phyloP scores from a whole-genome alignment of 1,140 invertebrate genomes.

The Temnothorax longispinosus region DNA sequence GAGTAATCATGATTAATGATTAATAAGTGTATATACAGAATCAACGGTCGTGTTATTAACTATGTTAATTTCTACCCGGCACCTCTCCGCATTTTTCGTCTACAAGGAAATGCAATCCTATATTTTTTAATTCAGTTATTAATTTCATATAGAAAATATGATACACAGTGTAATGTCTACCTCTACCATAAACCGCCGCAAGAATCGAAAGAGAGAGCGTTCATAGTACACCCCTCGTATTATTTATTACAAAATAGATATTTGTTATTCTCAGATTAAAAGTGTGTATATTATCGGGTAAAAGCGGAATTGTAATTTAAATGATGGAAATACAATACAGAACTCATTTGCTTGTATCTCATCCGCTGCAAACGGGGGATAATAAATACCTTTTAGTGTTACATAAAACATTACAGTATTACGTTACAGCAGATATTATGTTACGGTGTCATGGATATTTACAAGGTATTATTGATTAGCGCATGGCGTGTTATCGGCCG shows the following conservation, averaged over 20 bases:
- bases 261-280: constrained; percentile 43
- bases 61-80: constrained; percentile 36
- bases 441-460: constrained; percentile 51
- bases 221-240: not conserved
- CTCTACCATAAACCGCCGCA: not conserved
- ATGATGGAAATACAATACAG: constrained; percentile 10
- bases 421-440: constrained; percentile 19
- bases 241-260: constrained; percentile 17
- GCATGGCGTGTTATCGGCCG: constrained; percentile 36
- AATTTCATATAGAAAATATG: constrained; percentile 3
- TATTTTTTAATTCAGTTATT: constrained; percentile 14
- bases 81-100: constrained; percentile 7
- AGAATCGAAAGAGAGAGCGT: not conserved
- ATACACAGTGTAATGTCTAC: not conserved
- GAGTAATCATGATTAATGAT: not conserved
- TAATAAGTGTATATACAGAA: constrained; percentile 11
- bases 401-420: constrained; percentile 41
- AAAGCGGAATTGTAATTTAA: constrained; percentile 17
- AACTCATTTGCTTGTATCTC: constrained; percentile 1
- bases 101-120: constrained; percentile 2
- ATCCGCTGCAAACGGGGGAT: not conserved
- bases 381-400: constrained; percentile 39
- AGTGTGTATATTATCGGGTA: constrained; percentile 3
- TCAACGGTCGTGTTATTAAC: not conserved
- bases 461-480: constrained; percentile 56